Base-by-base conservation (phyloP, 2,113 vertebrate species). In the Miniopterus natalensis region DNA sequence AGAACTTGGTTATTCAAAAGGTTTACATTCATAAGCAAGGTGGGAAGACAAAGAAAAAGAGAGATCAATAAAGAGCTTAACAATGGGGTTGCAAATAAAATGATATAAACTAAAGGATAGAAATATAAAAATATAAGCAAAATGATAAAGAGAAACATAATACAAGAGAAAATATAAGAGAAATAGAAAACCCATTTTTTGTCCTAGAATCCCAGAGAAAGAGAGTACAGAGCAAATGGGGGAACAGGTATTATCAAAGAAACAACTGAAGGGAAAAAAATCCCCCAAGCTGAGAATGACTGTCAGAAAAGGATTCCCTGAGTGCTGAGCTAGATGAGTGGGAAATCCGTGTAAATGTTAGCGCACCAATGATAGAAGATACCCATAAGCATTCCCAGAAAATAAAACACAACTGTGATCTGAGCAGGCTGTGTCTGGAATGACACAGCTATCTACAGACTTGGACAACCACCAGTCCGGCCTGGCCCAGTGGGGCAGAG, bases 271-370 rank as follows among this genome's bases (percentile, higher is more conserved):
- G 2, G 2, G 65, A 57, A 77, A 49, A 78, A 84, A 51, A 68
- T n/a, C 25, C 27, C 8, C 61, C n/a, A 81, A 84, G 53, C 12
- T 42, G 57, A 51, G 53, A 63, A 61, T 47, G 27, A 42, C 6
- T 36, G 51, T 14, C 68, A 73, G 53, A 77, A 74, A 94, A 53
- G 12, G 1, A 2, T 10, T 36, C 57, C 27, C 40, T 66, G 49
- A 81, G 21, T 68, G n/a, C 65, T 74, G 27, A 78, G 23, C 73
- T 65, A 15, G 5, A 27, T 61, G 29, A 61, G 9, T 55, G 7
- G 59, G 70, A 95, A 63, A n/a, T 59, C 29, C 27, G 27, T 23
- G 15, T 73, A 53, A 79, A 79, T 88, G 57, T 94, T 91, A 87
- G 36, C 79, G 14, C 18, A 73, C 21, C 49, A 40, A 12, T 71